Evolutionary conservation across 2,113 vertebrate species (phyloP).

Genomic region (Sylvilagus bachmani): DNA sequence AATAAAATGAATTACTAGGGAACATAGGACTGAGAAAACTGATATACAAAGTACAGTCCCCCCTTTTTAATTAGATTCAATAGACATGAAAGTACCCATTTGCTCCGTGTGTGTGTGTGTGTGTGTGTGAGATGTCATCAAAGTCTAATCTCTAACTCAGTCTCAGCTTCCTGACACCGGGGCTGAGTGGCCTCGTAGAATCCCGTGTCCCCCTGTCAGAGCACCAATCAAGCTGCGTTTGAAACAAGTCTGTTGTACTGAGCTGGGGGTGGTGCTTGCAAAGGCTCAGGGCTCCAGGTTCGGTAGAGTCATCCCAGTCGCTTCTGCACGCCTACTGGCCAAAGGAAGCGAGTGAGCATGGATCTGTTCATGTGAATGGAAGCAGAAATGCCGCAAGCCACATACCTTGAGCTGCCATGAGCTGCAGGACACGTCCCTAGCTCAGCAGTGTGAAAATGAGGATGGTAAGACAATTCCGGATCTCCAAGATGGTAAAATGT

Average conservation of each 20-base stretch:
- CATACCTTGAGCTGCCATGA: conserved; percentile 4
- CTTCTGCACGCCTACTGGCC: neutral
- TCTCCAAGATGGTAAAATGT: conserved; percentile 34
- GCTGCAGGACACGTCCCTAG: neutral
- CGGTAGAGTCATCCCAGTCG: neutral
- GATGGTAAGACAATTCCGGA: neutral
- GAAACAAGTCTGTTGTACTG: neutral
- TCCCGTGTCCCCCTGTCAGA: neutral
- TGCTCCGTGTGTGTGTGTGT: neutral
- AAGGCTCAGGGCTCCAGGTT: neutral
- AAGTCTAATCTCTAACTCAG: neutral
- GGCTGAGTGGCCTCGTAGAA: neutral
- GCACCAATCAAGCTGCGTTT: neutral
- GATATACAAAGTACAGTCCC: neutral
- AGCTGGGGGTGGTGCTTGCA: neutral
- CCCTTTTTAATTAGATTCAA: neutral
- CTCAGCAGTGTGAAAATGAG: conserved; percentile 16
- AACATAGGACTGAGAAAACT: neutral
- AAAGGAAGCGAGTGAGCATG: neutral
- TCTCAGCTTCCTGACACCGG: neutral
- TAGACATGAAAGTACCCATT: neutral
- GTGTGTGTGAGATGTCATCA: neutral
- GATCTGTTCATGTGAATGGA: neutral
- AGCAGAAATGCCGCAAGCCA: neutral
- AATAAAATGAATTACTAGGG: conserved; percentile 28